Evolutionary conservation across 2,888 invertebrate species (phyloP), one percentile per base, ranked within the genome.

Genomic region (Apamea crenata): DNA sequence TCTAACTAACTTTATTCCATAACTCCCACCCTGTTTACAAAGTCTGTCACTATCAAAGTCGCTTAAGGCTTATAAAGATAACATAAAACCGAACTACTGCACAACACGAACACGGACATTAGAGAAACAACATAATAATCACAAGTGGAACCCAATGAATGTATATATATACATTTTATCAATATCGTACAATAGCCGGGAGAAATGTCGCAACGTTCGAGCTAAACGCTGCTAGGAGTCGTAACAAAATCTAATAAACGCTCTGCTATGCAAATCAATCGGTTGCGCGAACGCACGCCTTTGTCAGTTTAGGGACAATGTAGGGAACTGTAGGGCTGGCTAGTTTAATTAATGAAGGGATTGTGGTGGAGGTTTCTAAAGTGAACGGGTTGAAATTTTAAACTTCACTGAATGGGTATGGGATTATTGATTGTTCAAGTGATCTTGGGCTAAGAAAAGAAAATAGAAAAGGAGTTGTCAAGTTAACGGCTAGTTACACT

Each of bases 251-350:
- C 82, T 92, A 93, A 94, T 95, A 95, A 94, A 90, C 91, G 91
- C 92, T 94, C 92, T 92, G 92, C 93, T 94, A 94, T 93, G 94
- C 93, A 94, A 94, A 95, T 95, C 94, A 93, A 93, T 93, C 91
- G 79, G 88, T 93, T 94, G 92, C 93, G 89, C 91, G 94, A 93
- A 89, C 84, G 86, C 84, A 85, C 81, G 83, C 88, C 90, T 92
- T 92, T 93, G 94, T 94, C 91, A 92, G 91, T 79, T 86, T 83
- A 78, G 70, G 82, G 84, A 87, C 82, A 87, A 86, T 86, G 68
- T 65, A 77, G 78, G 82, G 82, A 87, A 81, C 79, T 73, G 14
- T 81, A 78, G 88, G 81, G 82, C 66, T 85, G 81, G 32, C 78
- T 72, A 66, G 67, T 71, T 78, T 79, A 63, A 81, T 70, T 61